phyloP scores from a whole-genome alignment of 1,140 invertebrate genomes.

The Pararge aegeria region DNA sequence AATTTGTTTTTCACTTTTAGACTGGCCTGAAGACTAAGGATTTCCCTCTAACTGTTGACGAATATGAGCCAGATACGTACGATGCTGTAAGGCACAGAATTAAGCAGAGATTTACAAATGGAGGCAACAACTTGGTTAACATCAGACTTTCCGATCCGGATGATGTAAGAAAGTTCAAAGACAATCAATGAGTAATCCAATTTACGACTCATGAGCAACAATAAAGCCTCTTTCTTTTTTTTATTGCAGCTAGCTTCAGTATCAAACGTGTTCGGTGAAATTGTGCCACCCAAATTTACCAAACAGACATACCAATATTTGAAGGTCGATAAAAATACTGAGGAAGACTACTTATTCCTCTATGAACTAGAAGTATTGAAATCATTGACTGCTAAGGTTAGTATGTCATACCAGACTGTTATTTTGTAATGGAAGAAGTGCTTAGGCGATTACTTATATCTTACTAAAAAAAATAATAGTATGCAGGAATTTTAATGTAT shows the following conservation, averaged over 20 bases:
- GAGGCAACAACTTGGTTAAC: slow-evolving; percentile 81
- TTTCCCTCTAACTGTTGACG: slow-evolving; percentile 83
- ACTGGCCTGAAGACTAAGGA: slow-evolving; percentile 74
- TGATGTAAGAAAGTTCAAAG: slow-evolving; percentile 68
- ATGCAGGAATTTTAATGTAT: too few species aligned
- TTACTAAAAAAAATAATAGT: too few species aligned
- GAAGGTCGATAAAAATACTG: slow-evolving; percentile 77
- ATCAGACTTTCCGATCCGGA: slow-evolving; percentile 83
- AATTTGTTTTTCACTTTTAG: slow-evolving; percentile 28
- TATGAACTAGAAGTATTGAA: slow-evolving; percentile 83
- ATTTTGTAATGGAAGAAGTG: too few species aligned
- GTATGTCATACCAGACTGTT: background rate
- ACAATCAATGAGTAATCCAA: background rate
- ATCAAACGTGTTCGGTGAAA: slow-evolving; percentile 76
- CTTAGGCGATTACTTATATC: too few species aligned
- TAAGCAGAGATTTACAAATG: slow-evolving; percentile 79
- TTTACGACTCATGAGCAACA: too few species aligned
- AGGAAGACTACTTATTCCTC: slow-evolving; percentile 84
- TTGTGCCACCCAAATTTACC: slow-evolving; percentile 68
- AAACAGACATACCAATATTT: slow-evolving; percentile 75
- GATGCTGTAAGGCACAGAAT: slow-evolving; percentile 80
- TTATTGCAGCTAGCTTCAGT: slow-evolving; percentile 64
- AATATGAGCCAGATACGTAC: slow-evolving; percentile 83
- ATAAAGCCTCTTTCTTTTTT: too few species aligned
- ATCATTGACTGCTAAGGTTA: slow-evolving; percentile 81